Evolutionary conservation across 1,140 invertebrate species (phyloP).

Genomic region (Steinernema feltiae): DNA sequence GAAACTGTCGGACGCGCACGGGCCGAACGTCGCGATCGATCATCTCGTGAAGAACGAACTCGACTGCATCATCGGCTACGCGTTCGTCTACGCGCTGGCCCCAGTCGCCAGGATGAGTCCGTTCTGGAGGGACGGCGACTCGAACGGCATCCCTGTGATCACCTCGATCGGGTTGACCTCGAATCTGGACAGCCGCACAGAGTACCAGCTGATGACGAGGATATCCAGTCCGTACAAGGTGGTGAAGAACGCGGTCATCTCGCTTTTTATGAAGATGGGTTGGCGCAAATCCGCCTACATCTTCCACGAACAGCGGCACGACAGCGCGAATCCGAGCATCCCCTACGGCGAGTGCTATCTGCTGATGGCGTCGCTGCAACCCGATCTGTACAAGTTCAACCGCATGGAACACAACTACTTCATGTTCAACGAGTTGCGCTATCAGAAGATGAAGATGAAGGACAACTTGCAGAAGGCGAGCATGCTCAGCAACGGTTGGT

Average conservation of each 20-base stretch:
- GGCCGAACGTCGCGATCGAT: constrained; percentile 56
- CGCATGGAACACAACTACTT: constrained; percentile 47
- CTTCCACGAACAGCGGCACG: constrained; percentile 59
- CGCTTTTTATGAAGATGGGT: constrained; percentile 68
- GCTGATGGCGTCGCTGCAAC: constrained; percentile 43
- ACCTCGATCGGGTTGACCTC: constrained; percentile 76
- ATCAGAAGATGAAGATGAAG: constrained; percentile 21
- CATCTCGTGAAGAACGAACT: constrained; percentile 45
- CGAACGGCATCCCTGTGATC: constrained; percentile 66
- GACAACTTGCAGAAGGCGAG: constrained; percentile 37
- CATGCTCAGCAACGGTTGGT: constrained; percentile 42
- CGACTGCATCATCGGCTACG: constrained; percentile 56
- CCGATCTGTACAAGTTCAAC: constrained; percentile 26
- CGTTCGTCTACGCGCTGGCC: constrained; percentile 57
- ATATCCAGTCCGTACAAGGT: constrained; percentile 76
- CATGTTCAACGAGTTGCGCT: constrained; percentile 30
- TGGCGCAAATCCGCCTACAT: constrained; percentile 65
- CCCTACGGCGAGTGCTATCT: constrained; percentile 56
- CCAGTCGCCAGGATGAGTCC: constrained; percentile 55
- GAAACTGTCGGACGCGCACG: constrained; percentile 48
- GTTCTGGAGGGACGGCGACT: constrained; percentile 46
- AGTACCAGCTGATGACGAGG: constrained; percentile 73
- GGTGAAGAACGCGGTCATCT: constrained; percentile 66
- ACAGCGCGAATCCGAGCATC: constrained; percentile 21
- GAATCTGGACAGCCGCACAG: constrained; percentile 67